phyloP scores from a whole-genome alignment of 1,140 invertebrate genomes.

The Lethrus apterus region DNA sequence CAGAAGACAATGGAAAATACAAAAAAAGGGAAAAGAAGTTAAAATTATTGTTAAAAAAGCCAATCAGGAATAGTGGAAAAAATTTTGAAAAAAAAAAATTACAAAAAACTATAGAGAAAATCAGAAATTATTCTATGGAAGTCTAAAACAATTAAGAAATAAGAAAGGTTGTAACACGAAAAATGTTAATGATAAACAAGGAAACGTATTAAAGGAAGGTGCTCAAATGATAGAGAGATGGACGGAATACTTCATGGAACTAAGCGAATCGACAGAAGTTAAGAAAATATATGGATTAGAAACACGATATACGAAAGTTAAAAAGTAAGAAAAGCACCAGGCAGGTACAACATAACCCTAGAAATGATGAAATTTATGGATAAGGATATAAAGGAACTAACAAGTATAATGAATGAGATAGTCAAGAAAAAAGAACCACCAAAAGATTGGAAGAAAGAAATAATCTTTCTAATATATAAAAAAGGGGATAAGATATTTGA shows the following conservation, averaged over 20 bases:
- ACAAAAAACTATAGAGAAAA: neutral
- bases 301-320: neutral
- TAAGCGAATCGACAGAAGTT: too few relatives aligned
- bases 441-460: neutral
- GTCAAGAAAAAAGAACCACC: neutral
- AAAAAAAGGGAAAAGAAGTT: too few relatives aligned
- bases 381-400: neutral
- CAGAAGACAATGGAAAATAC: too few relatives aligned
- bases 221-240: neutral
- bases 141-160: neutral
- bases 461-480: neutral
- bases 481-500: too few relatives aligned
- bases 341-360: neutral
- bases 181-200: neutral
- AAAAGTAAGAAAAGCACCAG: neutral
- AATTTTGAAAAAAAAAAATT: neutral
- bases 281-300: too few relatives aligned
- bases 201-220: neutral
- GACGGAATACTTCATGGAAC: neutral
- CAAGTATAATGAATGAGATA: neutral
- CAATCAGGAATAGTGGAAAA: too few relatives aligned
- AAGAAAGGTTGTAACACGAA: neutral
- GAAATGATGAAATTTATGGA: constrained; percentile 4
- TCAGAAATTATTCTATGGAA: neutral
- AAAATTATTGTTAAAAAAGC: too few relatives aligned